Conservation (phyloP, 2,888 invertebrate genomes). For the Oscheius sp. region DNA sequence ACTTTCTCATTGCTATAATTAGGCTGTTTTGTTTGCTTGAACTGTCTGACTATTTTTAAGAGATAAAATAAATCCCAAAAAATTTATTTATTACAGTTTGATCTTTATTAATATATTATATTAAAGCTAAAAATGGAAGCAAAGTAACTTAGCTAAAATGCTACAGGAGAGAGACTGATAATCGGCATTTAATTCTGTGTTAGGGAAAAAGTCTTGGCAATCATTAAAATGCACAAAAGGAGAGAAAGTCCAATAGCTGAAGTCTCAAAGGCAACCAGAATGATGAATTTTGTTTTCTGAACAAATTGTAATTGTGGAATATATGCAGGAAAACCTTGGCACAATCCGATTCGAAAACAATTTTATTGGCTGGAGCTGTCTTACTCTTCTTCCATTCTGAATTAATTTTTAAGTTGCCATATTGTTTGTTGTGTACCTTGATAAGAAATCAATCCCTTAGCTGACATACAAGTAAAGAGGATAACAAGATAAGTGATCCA, state of each 20-base stretch:
- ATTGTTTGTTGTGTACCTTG: neutral
- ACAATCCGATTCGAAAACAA: constrained; percentile 21
- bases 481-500: neutral
- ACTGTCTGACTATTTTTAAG: no score
- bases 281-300: constrained; percentile 10
- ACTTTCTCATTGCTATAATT: no score
- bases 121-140: no score
- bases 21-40: no score
- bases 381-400: constrained; percentile 5
- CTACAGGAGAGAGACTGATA: no score
- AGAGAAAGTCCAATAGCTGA: neutral
- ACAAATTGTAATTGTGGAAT: neutral
- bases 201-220: neutral
- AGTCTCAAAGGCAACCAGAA: neutral
- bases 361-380: neutral
- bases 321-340: neutral
- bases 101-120: neutral
- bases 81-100: neutral
- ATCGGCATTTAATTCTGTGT: neutral
- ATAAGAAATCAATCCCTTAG: neutral
- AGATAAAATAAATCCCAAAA: no score
- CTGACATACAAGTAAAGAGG: neutral
- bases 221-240: neutral
- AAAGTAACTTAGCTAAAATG: no score
- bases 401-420: neutral